These are phyloP conservation scores for Mellivora capensis DNA, from an alignment of 2,113 vertebrate genomes.

Conservation along the genomic window DNA sequence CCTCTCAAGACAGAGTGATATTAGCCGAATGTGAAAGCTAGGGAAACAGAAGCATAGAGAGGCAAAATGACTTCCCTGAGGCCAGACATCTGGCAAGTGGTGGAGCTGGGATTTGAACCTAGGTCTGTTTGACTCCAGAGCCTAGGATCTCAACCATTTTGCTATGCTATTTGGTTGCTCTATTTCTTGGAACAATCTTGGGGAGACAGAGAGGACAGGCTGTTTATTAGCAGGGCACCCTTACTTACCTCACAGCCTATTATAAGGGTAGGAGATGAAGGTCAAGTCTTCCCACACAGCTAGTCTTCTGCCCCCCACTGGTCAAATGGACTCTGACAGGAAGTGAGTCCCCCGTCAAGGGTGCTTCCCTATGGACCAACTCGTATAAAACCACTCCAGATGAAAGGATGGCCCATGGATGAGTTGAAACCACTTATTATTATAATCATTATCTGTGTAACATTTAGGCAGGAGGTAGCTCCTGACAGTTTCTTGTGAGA, in stretches of 20 bases:
- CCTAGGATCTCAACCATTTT: not conserved
- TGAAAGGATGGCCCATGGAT: slow-evolving; percentile 12
- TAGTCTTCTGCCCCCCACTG: not conserved
- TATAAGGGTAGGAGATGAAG: not conserved
- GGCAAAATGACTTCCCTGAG: not conserved
- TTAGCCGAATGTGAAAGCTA: not conserved
- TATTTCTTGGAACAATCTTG: not conserved
- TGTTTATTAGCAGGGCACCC: not conserved
- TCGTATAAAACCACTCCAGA: not conserved
- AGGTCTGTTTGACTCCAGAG: not conserved
- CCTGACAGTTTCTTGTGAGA: slow-evolving; percentile 37
- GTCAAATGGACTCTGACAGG: not conserved
- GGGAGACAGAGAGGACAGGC: not conserved
- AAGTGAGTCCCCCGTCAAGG: not conserved
- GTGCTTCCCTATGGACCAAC: not conserved
- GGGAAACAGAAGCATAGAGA: not conserved
- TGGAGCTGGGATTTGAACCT: not conserved
- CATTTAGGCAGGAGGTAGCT: slow-evolving; percentile 16
- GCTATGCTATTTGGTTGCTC: not conserved
- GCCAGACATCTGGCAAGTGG: not conserved
- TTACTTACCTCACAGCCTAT: not conserved
- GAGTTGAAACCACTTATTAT: slow-evolving; percentile 36
- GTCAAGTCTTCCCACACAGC: not conserved
- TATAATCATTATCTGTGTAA: slow-evolving; percentile 38
- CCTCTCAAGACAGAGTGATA: not conserved